A percentile compares a stretch with the other conserved stretches of the same genome.
These are phyloP conservation scores for Neomorphus geoffroyi DNA, from an alignment of 2,797 vertebrate genomes.

Conservation along the genomic window DNA sequence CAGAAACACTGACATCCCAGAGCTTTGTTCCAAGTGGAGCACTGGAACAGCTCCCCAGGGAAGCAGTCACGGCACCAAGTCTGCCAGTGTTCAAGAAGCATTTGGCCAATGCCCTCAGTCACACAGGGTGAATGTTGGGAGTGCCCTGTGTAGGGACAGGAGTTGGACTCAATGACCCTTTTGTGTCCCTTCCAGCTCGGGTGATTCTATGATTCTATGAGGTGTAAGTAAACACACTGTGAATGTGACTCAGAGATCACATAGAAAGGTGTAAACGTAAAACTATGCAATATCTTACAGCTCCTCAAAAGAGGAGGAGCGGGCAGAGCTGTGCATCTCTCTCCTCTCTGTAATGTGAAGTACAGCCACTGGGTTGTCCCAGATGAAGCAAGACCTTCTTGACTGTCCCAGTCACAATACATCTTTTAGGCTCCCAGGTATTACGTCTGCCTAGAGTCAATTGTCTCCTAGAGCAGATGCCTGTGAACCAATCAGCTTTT, in stretches of 20 bases:
- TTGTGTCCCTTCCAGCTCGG: too few relatives aligned
- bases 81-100: too few relatives aligned
- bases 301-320: not conserved
- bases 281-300: not conserved
- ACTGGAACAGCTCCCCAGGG: too few relatives aligned
- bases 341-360: not conserved
- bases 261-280: not conserved
- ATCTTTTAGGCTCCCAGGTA: not conserved
- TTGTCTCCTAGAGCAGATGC: not conserved
- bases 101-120: too few relatives aligned
- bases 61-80: too few relatives aligned
- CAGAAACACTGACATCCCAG: not conserved
- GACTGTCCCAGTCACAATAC: rapidly evolving
- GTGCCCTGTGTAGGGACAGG: too few relatives aligned
- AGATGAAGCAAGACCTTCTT: not conserved
- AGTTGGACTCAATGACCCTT: too few relatives aligned
- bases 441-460: not conserved
- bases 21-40: not conserved
- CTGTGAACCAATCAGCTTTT: not conserved
- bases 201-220: too few relatives aligned
- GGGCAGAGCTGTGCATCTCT: not conserved
- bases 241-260: not conserved
- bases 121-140: too few relatives aligned
- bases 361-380: not conserved
- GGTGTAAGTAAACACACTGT: not conserved